phyloP scores from a whole-genome alignment of 1,140 invertebrate genomes.

The Nasonia vitripennis region DNA sequence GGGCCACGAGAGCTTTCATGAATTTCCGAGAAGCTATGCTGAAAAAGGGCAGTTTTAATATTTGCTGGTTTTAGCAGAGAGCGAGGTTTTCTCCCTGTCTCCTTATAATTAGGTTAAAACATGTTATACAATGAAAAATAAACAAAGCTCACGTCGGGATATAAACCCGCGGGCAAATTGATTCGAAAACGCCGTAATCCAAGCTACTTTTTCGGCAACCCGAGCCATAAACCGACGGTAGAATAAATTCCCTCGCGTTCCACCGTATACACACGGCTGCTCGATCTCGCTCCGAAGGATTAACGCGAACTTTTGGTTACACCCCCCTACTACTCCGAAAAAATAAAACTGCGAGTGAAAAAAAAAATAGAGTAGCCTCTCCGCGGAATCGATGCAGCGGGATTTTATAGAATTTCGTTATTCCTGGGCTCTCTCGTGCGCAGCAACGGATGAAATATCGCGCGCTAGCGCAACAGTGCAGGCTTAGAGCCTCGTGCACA shows the following conservation, averaged over 20 bases:
- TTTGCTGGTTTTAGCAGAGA: too few relatives aligned
- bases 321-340: background rate
- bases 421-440: too few relatives aligned
- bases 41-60: background rate
- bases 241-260: background rate
- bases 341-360: background rate
- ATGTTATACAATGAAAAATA: too few relatives aligned
- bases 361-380: background rate
- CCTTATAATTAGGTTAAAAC: too few relatives aligned
- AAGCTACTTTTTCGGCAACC: too few relatives aligned
- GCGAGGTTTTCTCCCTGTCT: too few relatives aligned
- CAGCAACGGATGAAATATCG: background rate
- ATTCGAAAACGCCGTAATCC: too few relatives aligned
- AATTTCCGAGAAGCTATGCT: background rate
- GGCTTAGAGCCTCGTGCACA: background rate
- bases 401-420: slow-evolving; percentile 29
- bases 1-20: background rate
- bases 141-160: too few relatives aligned
- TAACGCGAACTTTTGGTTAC: background rate
- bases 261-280: background rate
- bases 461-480: background rate
- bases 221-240: background rate
- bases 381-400: slow-evolving; percentile 5
- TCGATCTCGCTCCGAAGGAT: background rate
- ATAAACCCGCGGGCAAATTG: too few relatives aligned